phyloP scores from a whole-genome alignment of 2,888 invertebrate species.

The Andricus quercusramuli region DNA sequence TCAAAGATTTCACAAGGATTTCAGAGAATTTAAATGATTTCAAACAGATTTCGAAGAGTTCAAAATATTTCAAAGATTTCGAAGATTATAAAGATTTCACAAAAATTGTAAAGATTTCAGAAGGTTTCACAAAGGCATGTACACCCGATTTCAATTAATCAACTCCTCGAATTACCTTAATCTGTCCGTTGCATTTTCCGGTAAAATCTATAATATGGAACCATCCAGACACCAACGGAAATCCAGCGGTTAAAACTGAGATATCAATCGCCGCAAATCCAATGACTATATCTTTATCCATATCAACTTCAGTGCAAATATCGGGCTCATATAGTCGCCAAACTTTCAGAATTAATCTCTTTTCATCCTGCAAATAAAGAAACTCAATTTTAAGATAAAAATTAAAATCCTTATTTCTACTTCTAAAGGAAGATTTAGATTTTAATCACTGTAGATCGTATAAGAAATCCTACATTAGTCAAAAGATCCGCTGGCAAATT shows the following conservation, averaged over 20 bases:
- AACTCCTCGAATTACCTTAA: constrained; percentile 78
- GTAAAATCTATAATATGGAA: constrained; percentile 83
- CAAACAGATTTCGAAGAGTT: too few species aligned
- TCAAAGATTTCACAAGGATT: too few species aligned
- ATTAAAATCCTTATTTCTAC: neutral
- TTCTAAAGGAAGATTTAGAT: constrained; percentile 12
- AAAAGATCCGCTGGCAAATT: constrained; percentile 79
- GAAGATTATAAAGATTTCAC: too few species aligned
- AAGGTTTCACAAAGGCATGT: too few species aligned
- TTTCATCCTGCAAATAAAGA: constrained; percentile 79
- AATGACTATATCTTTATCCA: constrained; percentile 81
- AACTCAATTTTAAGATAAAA: constrained; percentile 6
- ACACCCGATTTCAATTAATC: too few species aligned
- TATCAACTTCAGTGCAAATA: constrained; percentile 78
- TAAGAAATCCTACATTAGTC: constrained; percentile 79
- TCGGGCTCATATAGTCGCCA: constrained; percentile 81
- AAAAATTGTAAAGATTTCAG: too few species aligned
- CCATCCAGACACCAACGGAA: constrained; percentile 82
- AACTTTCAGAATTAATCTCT: constrained; percentile 82
- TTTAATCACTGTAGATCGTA: neutral
- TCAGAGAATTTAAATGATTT: too few species aligned
- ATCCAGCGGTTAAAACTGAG: constrained; percentile 79
- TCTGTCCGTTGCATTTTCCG: constrained; percentile 81
- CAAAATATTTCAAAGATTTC: too few species aligned
- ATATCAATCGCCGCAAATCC: constrained; percentile 83